These are phyloP conservation scores for Muscidifurax raptorellus DNA, from an alignment of 1,140 invertebrate genomes.

Conservation along the genomic window DNA sequence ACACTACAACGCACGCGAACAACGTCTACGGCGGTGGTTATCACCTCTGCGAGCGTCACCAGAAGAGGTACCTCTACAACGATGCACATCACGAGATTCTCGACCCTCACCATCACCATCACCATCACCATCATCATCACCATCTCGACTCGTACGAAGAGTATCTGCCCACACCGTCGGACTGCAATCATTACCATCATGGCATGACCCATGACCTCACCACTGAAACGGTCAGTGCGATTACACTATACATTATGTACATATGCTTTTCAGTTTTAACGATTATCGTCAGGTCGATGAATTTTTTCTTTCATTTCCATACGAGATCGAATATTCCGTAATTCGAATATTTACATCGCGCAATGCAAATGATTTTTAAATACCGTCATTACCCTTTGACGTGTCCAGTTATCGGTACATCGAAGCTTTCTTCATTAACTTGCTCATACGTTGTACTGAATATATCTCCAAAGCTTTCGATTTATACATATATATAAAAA, in stretches of 20 bases:
- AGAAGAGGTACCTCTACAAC: constrained; percentile 71
- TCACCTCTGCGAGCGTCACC: constrained; percentile 69
- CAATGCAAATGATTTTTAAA: too few species aligned
- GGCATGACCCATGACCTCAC: constrained; percentile 74
- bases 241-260: not conserved
- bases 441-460: too few species aligned
- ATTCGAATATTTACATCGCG: too few species aligned
- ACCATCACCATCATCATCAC: constrained; percentile 30
- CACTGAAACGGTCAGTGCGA: constrained; percentile 72
- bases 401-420: too few species aligned
- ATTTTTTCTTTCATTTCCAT: constrained; percentile 5
- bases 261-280: not conserved
- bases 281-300: too few species aligned
- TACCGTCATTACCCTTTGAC: too few species aligned
- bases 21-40: constrained; percentile 25
- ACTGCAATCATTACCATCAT: constrained; percentile 69
- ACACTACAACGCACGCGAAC: constrained; percentile 53
- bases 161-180: constrained; percentile 68
- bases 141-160: constrained; percentile 67
- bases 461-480: too few species aligned
- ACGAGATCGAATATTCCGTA: too few species aligned
- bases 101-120: constrained; percentile 29
- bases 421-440: too few species aligned
- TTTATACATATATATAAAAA: too few species aligned
- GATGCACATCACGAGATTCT: constrained; percentile 58